phyloP scores from a whole-genome alignment of 2,888 invertebrate species.

The Epinotia brunnichana region DNA sequence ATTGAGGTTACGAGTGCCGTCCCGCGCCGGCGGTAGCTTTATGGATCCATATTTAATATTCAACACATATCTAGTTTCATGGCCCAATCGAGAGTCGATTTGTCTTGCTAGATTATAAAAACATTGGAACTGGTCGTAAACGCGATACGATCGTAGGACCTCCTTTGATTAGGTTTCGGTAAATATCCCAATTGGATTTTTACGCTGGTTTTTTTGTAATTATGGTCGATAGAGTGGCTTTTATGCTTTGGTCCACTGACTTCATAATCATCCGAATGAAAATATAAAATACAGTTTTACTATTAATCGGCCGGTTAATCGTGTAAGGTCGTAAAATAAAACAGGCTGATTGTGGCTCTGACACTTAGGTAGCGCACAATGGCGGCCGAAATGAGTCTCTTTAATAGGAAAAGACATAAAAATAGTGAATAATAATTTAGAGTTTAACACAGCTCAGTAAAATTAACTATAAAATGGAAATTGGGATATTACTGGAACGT shows the following conservation, averaged over 20 bases:
- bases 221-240: conserved; percentile 41
- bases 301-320: conserved; percentile 43
- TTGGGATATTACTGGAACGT: conserved; percentile 29
- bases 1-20: conserved; percentile 79
- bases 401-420: conserved; percentile 42
- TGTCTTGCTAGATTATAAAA: conserved; percentile 78
- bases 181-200: conserved; percentile 44
- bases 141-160: conserved; percentile 66
- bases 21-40: conserved; percentile 75
- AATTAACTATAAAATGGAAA: conserved; percentile 43
- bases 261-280: conserved; percentile 43
- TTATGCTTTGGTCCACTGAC: conserved; percentile 35
- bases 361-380: conserved; percentile 42
- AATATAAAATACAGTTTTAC: conserved; percentile 44
- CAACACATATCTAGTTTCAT: conserved; percentile 61
- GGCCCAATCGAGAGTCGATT: conserved; percentile 70
- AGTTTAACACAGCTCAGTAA: conserved; percentile 39
- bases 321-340: conserved; percentile 40
- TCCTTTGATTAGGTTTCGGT: conserved; percentile 70
- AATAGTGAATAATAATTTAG: conserved; percentile 41
- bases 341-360: conserved; percentile 35
- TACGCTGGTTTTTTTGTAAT: conserved; percentile 43
- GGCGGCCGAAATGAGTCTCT: conserved; percentile 31
- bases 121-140: conserved; percentile 69
- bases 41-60: conserved; percentile 66